Evolutionary conservation across 64 coral and sea anemone species (phyloP), one percentile per base, ranked within the genome.

Genomic region (Catalaphyllia jardinei): DNA sequence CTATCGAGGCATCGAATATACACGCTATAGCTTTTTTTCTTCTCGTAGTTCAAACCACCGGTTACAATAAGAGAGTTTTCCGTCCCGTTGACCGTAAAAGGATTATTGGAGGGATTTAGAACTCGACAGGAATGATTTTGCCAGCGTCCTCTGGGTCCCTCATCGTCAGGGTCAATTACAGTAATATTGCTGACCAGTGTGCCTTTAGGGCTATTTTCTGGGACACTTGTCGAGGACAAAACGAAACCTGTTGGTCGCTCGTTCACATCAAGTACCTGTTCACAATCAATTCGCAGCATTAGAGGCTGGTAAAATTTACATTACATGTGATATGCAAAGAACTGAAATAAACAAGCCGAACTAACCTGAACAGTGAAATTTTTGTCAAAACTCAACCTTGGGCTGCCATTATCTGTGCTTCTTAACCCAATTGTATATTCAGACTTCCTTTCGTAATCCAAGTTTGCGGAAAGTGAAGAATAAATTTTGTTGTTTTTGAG

Each of bases 91-190:
- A 94, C 79, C 17, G 17, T 86, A 69, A 94, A 94, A 20, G 78
- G 92, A 8, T 30, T 72, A 19, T 79, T 75, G 25, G 79, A 49
- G 1, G 52, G 31, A 75, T 94, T 88, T 42, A 94, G 27, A 3
- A 94, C 19, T 29, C 1, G 10, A 16, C 92, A 94, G 0, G 27
- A 69, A 29, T 94, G 92, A 18, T 28, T 82, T 67, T 94, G 92
- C 92, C 92, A 94, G 69, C 42, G 59, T 77, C 92, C 92, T 52
- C 87, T 89, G 0, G 92, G 80, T 19, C 92, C 92, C 3, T 52
- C 35, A 61, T 94, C 38, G 25, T 94, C 92, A 19, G 92, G 92
- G 60, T 94, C 92, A 24, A 22, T 6, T 0, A 94, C 86, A 27
- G 73, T 77, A 22, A 94, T 89, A 8, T 89, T 89, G n/a, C 86